Evolutionary conservation across 2,113 vertebrate genomes (phyloP).

Genomic region (Aix galericulata): DNA sequence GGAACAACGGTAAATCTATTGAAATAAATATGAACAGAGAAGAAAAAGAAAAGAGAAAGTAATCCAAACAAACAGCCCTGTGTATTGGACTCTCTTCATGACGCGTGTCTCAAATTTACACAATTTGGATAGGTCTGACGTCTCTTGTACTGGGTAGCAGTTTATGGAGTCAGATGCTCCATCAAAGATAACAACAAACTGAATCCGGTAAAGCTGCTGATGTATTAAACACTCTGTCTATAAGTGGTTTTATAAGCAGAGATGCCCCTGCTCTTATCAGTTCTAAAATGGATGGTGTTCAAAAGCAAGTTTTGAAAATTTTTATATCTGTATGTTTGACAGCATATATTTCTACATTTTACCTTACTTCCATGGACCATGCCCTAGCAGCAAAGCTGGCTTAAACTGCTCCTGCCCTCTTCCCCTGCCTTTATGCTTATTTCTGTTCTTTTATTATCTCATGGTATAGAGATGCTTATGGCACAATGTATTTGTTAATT

Average conservation of each 20-base stretch:
- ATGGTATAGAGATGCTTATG: not conserved
- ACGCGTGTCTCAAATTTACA: slow-evolving; percentile 36
- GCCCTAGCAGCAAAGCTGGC: not conserved
- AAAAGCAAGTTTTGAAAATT: not conserved
- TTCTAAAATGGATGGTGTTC: not conserved
- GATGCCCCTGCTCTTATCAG: not conserved
- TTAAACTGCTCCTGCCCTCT: not conserved
- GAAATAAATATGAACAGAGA: slow-evolving; percentile 15
- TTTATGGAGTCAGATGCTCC: slow-evolving; percentile 18
- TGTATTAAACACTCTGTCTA: slow-evolving; percentile 14
- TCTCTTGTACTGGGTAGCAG: slow-evolving; percentile 17
- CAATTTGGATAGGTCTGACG: slow-evolving; percentile 29
- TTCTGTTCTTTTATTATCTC: not conserved
- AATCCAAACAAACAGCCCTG: not conserved
- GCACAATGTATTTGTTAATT: not conserved
- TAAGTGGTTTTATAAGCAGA: not conserved
- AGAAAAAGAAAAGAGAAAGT: slow-evolving; percentile 26
- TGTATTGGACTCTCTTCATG: slow-evolving; percentile 28
- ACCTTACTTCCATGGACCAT: not conserved
- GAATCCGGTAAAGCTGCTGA: slow-evolving; percentile 28
- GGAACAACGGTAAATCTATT: slow-evolving; percentile 19
- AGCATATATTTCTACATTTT: not conserved
- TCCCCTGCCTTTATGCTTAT: not conserved
- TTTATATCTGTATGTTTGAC: not conserved
- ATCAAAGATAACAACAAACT: slow-evolving; percentile 28